These are phyloP conservation scores for Lepisosteus osseus DNA, from an alignment of 2,113 vertebrate species.

Conservation along the genomic window DNA sequence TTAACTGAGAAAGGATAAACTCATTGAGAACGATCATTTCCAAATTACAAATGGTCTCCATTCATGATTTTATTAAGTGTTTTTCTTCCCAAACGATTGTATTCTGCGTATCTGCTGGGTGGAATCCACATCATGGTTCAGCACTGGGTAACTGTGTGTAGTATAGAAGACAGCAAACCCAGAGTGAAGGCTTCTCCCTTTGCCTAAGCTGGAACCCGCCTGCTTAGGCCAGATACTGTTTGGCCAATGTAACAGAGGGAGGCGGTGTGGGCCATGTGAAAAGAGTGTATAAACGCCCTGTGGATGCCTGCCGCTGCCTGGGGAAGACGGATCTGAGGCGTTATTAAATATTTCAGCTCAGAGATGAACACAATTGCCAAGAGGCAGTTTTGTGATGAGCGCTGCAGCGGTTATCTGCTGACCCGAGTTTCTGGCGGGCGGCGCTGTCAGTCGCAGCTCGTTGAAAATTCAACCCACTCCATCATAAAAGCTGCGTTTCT, in stretches of 20 bases:
- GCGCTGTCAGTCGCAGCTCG: constrained; percentile 12
- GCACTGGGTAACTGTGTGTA: no score
- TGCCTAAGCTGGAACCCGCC: no score
- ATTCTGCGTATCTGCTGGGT: no score
- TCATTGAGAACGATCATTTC: no score
- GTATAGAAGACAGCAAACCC: no score
- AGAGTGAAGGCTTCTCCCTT: no score
- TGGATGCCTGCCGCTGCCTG: not conserved
- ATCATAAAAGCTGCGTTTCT: constrained; percentile 4
- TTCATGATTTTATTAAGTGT: no score
- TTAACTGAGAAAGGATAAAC: no score
- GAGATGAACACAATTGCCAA: constrained; percentile 10
- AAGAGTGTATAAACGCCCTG: not conserved
- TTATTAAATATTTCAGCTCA: constrained; percentile 16
- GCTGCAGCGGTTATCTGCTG: constrained; percentile 33
- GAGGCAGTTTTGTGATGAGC: constrained; percentile 23
- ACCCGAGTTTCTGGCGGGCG: constrained; percentile 34
- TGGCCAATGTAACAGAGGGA: not conserved
- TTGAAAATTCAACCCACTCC: constrained; percentile 33
- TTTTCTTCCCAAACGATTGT: no score
- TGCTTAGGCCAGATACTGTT: no score
- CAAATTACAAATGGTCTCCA: no score
- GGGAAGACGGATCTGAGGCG: not conserved
- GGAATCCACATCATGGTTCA: no score
- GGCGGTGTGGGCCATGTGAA: not conserved